phyloP scores from a whole-genome alignment of 2,797 vertebrate species.

The Anniella stebbinsi region DNA sequence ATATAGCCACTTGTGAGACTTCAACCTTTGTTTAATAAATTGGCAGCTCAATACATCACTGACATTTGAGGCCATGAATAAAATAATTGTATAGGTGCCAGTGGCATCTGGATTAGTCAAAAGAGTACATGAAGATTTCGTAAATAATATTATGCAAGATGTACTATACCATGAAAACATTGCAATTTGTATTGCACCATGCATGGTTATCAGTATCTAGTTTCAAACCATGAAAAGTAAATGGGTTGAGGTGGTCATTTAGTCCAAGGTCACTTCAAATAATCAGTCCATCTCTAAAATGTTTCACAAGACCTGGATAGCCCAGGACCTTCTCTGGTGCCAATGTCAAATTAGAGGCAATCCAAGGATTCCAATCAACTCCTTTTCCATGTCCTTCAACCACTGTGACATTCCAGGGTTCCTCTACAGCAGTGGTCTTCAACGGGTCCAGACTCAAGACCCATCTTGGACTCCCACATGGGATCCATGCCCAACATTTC shows the following conservation, averaged over 20 bases:
- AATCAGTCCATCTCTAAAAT: neutral
- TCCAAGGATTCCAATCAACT: neutral
- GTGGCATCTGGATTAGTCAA: constrained; percentile 47
- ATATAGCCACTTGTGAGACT: neutral
- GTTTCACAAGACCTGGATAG: neutral
- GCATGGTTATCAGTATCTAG: constrained; percentile 7
- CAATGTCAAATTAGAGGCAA: no score
- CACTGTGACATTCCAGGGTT: neutral
- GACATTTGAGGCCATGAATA: constrained; percentile 37
- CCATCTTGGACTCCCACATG: no score
- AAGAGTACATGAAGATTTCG: constrained; percentile 35
- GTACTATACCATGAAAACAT: constrained; percentile 50
- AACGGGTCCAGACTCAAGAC: no score
- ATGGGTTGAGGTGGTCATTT: constrained; percentile 40
- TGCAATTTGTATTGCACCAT: constrained; percentile 42
- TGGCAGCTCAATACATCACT: constrained; percentile 2
- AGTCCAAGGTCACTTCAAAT: constrained; percentile 11
- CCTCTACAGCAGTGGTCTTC: no score
- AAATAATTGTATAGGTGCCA: constrained; percentile 39
- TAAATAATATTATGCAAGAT: constrained; percentile 50
- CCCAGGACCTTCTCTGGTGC: neutral
- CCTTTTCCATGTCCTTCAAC: neutral
- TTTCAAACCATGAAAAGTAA: neutral
- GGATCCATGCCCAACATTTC: no score
- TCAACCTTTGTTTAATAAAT: constrained; percentile 21